Evolutionary conservation across 2,797 vertebrate genomes (phyloP).

Genomic region (Neosalanx taihuensis): DNA sequence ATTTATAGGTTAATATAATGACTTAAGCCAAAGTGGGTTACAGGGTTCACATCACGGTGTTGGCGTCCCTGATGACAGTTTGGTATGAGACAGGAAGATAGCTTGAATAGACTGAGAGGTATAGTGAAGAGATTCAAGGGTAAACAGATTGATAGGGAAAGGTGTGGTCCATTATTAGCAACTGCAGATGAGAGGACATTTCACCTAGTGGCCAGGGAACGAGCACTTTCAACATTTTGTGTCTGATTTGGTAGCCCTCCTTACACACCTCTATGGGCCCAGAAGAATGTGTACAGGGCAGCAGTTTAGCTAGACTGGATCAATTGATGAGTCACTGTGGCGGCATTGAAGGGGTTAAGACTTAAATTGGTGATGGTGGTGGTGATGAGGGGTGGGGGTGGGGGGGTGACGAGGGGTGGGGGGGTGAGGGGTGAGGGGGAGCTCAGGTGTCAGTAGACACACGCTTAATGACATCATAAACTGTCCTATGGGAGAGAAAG

Average conservation of each 20-base stretch:
- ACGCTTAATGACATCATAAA: conserved; percentile 63
- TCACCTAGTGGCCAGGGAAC: conserved; percentile 17
- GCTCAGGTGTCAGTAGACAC: conserved; percentile 55
- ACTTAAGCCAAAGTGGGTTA: not conserved
- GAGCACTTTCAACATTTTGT: too few relatives aligned
- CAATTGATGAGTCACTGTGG: not conserved
- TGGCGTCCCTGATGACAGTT: not conserved
- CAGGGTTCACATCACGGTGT: not conserved
- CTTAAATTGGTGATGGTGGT: conserved; percentile 13
- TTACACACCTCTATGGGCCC: too few relatives aligned
- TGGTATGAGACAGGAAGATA: not conserved
- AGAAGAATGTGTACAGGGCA: too few relatives aligned
- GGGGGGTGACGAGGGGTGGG: not conserved
- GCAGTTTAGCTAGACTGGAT: too few relatives aligned
- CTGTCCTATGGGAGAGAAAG: conserved; percentile 24
- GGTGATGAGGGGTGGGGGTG: not conserved
- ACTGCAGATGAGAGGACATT: conserved; percentile 31
- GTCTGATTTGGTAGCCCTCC: too few relatives aligned
- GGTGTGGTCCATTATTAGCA: conserved; percentile 5
- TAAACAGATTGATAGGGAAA: conserved; percentile 13
- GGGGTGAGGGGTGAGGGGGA: conserved; percentile 16
- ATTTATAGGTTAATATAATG: conserved; percentile 6
- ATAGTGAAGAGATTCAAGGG: not conserved
- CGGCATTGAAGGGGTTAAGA: conserved; percentile 62
- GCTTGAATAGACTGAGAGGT: not conserved